phyloP scores from a whole-genome alignment of 2,113 vertebrate species.

The Casuarius casuarius region DNA sequence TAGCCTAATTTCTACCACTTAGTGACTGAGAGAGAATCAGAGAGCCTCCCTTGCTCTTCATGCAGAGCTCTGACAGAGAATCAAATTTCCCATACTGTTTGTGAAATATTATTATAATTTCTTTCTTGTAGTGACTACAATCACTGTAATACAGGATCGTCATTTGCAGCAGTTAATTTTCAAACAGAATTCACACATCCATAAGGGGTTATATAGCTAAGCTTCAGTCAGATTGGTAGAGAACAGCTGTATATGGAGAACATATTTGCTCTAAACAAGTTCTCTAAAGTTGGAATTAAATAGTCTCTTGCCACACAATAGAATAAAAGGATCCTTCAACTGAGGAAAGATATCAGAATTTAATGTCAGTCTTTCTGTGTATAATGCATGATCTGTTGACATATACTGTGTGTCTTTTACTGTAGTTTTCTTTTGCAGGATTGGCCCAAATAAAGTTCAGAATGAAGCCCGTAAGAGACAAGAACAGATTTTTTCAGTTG shows the following conservation, averaged over 20 bases:
- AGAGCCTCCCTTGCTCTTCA: background rate
- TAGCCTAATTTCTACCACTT: background rate
- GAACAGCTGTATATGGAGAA: background rate
- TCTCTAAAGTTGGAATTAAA: background rate
- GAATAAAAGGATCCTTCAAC: background rate
- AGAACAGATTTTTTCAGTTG: background rate
- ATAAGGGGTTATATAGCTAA: background rate
- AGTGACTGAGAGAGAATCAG: background rate
- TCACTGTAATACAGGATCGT: background rate
- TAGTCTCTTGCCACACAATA: background rate
- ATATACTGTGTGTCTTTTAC: rapidly evolving
- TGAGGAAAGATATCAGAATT: background rate
- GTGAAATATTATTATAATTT: background rate
- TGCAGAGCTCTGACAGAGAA: background rate
- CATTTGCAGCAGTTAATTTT: constrained; percentile 25
- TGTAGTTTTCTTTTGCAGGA: background rate
- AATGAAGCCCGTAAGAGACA: background rate
- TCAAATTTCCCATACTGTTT: background rate
- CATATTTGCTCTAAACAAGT: background rate
- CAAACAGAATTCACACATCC: background rate
- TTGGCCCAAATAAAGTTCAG: background rate
- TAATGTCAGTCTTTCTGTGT: background rate
- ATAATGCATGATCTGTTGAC: background rate
- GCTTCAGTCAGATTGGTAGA: background rate
- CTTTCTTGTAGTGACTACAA: background rate